Evolutionary conservation across 2,888 invertebrate species (phyloP), one percentile per base, ranked within the genome.

Genomic region (Phytoseiulus persimilis): DNA sequence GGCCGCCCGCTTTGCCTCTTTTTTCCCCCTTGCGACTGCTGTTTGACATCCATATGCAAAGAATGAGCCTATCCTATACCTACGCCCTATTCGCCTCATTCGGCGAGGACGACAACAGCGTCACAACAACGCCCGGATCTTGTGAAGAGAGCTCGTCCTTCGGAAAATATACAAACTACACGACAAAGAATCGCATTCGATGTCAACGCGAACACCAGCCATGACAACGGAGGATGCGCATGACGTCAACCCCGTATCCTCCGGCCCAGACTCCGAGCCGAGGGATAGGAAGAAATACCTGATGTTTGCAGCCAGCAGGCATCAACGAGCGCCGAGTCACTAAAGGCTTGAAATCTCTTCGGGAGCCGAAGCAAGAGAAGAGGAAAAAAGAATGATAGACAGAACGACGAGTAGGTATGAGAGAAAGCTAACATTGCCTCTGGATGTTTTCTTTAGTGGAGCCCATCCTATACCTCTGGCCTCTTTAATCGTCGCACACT

Each of bases 401-500:
- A 65, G 65, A 39, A 65, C 65, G 65, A 65, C 39, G 65, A 65
- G 65, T 65, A 65, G 65, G 65, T 65, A 65, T 65, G 65, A 18
- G 65, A 65, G 65, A 65, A 65, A 65, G 65, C 65, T 65, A 65
- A 65, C 65, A 65, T 65, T 65, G 65, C 65, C 65, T 65, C 65
- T 65, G 65, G 65, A 65, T 65, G 65, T 65, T 65, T 65, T 65
- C 65, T 65, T 28, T 65, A 28, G 9, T 65, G 9, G 65, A 65
- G 18, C 65, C 65, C 28, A 3, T 39, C 39, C 39, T 39, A 39
- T 65, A 28, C 23, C 28, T 28, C 28, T 28, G 5, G 28, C 65
- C 65, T 65, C 65, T 65, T 28, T 65, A 65, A 65, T 65, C 65
- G 65, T 65, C 65, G 65, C 65, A 65, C 18, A 28, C 65, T 14